Conservation (phyloP, 1,140 invertebrate species). For the Tribolium castaneum region DNA sequence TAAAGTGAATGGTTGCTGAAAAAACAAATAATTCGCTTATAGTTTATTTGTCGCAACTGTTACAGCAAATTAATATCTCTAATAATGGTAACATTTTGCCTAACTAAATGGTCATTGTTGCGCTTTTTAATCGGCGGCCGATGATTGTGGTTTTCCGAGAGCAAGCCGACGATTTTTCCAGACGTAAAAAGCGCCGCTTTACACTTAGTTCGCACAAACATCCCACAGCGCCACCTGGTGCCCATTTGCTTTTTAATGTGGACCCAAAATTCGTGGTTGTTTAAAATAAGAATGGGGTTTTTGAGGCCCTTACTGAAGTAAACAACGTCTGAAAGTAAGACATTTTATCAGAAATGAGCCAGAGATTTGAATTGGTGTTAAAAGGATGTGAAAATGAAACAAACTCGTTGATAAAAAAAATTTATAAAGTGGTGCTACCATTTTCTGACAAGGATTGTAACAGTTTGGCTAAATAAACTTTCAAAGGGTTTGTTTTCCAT, state of each 20-base stretch:
- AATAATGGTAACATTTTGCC: not conserved
- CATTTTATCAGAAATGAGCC: no score
- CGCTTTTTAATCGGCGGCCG: not conserved
- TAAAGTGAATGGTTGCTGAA: not conserved
- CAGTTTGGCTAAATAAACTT: constrained; percentile 7
- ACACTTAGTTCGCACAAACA: constrained; percentile 34
- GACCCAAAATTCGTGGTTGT: constrained; percentile 28
- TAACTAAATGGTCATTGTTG: constrained; percentile 5
- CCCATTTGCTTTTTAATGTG: constrained; percentile 6
- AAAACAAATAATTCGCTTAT: not conserved
- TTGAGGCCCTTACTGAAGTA: constrained; percentile 7
- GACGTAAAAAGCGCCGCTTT: constrained; percentile 37
- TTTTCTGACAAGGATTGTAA: not conserved
- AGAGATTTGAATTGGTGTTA: no score
- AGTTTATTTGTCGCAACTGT: not conserved
- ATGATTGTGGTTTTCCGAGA: constrained; percentile 48
- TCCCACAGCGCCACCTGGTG: constrained; percentile 38
- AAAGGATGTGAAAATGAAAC: no score
- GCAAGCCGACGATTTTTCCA: constrained; percentile 32
- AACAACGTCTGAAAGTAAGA: constrained; percentile 8
- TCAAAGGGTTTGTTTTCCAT: not conserved
- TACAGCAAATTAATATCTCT: not conserved
- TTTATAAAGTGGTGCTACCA: not conserved
- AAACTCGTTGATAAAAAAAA: not conserved
- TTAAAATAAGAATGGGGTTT: constrained; percentile 31